phyloP scores from a whole-genome alignment of 2,113 vertebrate species.

The Fregetta grallaria region DNA sequence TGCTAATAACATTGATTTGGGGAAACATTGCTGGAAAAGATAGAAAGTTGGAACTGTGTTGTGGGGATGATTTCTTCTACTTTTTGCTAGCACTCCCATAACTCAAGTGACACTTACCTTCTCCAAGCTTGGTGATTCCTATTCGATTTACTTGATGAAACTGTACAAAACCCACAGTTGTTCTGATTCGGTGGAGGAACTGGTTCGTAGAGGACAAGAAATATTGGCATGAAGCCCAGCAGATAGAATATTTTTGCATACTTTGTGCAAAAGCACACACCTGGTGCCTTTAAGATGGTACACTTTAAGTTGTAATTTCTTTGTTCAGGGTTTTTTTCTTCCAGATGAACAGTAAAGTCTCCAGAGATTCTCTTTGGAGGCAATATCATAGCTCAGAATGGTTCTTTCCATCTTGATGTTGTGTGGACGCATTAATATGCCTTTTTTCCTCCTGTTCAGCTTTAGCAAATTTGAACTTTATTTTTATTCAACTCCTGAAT shows the following conservation, averaged over 20 bases:
- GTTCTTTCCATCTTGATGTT: not conserved
- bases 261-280: not conserved
- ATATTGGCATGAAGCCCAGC: not conserved
- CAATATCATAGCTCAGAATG: not conserved
- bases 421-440: not conserved
- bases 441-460: not conserved
- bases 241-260: not conserved
- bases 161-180: not conserved
- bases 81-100: not conserved
- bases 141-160: not conserved
- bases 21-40: not conserved
- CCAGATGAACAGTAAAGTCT: not conserved
- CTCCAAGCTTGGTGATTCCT: not conserved
- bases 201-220: not conserved
- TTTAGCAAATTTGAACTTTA: not conserved
- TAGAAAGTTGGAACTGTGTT: not conserved
- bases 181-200: not conserved
- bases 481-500: not conserved
- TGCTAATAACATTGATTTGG: not conserved
- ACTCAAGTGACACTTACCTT: not conserved
- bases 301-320: not conserved
- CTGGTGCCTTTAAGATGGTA: not conserved
- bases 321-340: not conserved
- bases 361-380: not conserved
- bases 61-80: not conserved